These are phyloP conservation scores for Macrochelys suwanniensis DNA, from an alignment of 2,797 vertebrate species.

Conservation along the genomic window DNA sequence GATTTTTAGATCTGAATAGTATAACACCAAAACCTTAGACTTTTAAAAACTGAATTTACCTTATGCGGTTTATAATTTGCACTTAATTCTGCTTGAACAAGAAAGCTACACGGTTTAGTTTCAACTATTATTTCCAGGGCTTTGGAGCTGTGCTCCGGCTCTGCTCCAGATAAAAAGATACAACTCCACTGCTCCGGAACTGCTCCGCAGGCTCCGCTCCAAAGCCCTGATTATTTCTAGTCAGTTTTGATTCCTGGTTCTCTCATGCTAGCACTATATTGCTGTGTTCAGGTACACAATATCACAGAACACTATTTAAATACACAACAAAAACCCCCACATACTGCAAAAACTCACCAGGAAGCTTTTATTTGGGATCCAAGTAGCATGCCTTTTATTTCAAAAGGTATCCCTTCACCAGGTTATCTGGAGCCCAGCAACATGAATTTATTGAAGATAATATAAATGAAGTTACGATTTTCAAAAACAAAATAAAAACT, in stretches of 20 bases:
- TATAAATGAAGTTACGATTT: not conserved
- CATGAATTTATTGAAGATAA: not conserved
- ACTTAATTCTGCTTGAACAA: slow-evolving; percentile 13
- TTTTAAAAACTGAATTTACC: slow-evolving; percentile 31
- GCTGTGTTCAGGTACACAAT: slow-evolving; percentile 51
- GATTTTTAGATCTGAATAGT: not conserved
- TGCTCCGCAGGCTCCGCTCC: too few species aligned
- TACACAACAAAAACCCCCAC: not conserved
- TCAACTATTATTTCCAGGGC: not conserved
- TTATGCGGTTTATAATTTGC: slow-evolving; percentile 26
- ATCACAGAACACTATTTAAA: slow-evolving; percentile 52
- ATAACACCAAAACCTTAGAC: not conserved
- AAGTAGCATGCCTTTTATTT: not conserved
- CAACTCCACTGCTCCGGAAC: too few species aligned
- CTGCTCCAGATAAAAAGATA: too few species aligned
- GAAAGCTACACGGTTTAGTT: slow-evolving; percentile 22
- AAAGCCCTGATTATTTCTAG: not conserved
- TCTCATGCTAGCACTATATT: slow-evolving; percentile 9
- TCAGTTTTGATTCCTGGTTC: slow-evolving; percentile 27
- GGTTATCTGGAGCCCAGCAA: not conserved
- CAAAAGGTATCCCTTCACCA: not conserved
- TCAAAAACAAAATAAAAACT: not conserved
- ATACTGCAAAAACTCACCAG: slow-evolving; percentile 6
- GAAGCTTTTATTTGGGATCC: not conserved
- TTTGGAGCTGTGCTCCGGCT: too few species aligned